Base-by-base conservation (phyloP, 2,888 invertebrate species). In the Habrosyne pyritoides region DNA sequence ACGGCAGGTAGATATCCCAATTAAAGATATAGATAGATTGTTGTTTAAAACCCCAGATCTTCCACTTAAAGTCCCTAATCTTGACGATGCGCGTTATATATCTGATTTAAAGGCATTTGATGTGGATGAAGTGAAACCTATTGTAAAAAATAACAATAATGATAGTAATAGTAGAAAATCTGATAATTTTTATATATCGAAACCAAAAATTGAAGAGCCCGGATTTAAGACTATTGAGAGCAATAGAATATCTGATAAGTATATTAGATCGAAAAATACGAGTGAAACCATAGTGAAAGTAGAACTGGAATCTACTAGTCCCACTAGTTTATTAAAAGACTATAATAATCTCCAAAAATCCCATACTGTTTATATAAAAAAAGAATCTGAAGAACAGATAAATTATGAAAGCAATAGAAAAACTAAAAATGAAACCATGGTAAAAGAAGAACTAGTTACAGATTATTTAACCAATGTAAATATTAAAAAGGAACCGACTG, bases 401-500 rank as follows among this genome's bases (percentile, higher is more conserved):
- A n/a, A n/a, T n/a, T n/a, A n/a, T n/a, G n/a, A n/a, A n/a, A n/a
- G n/a, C n/a, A n/a, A n/a, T n/a, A n/a, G n/a, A n/a, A n/a, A n/a
- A n/a, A n/a, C n/a, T n/a, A n/a, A n/a, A n/a, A n/a, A n/a, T n/a
- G 48, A 60, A 33, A 58, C 63, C 28, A 53, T 55, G 21, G 60
- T 54, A 51, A 58, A 53, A 30, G 57, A 47, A 7, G 53, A 50
- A 21, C 48, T n/a, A n/a, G n/a, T n/a, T n/a, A 4, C 49, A 48
- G 42, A 53, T 47, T 52, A 8, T 18, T 42, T 42, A 18, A 14
- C n/a, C 12, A 47, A 51, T 12, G 52, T 56, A 24, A 48, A 56
- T 33, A 63, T 61, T 4, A 60, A 75, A 60, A n/a, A 54, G 5
- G 75, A 73, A 52, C 49, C 66, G 0, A 74, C 54, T 46, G 65